Evolutionary conservation across 2,113 vertebrate genomes (phyloP), one percentile per base, ranked within the genome.

Genomic region (Zosterops lateralis): DNA sequence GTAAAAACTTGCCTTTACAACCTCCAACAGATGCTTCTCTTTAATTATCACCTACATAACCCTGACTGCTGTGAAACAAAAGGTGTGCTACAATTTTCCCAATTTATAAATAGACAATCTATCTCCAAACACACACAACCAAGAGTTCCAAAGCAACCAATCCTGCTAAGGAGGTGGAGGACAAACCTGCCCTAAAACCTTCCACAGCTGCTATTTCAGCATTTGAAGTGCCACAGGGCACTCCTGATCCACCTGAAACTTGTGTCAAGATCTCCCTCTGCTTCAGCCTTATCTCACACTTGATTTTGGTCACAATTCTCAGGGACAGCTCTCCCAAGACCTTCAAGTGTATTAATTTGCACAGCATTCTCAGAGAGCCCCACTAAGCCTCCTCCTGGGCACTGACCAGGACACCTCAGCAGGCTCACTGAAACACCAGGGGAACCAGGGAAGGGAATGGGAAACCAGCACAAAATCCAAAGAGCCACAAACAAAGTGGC

Each of bases 401-500:
- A 42, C 29, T 10, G 38, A 25, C 36, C 53, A 72, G 44, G 22
- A 14, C 1, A 1, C 3, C 31, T 6, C 25, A 26, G 6, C 18
- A 45, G 25, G 25, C 15, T 50, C 24, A 10, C 17, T 21, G 14
- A 13, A 38, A 47, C 14, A 48, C 28, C 1, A 22, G 24, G 12
- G 21, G 8, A n/a, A 38, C 0, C 11, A 38, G 38, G 2, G 15
- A 36, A 12, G 4, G 14, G 16, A 53, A 44, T 4, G 36, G 54
- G 47, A 85, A 74, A 65, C 12, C 26, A 19, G 14, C 13, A 40
- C 14, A 47, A 78, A 78, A 45, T 18, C 44, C 51, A 53, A 2
- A 14, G 14, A 75, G n/a, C 2, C 11, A 44, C 50, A 68, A 21
- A 26, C 16, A 20, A 50, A 54, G 7, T 12, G 19, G 16, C 9